Percentiles rank a stretch among this genome's conserved stretches.
Evolutionary conservation across 2,113 vertebrate genomes (phyloP).

Genomic region (Callipepla californica): DNA sequence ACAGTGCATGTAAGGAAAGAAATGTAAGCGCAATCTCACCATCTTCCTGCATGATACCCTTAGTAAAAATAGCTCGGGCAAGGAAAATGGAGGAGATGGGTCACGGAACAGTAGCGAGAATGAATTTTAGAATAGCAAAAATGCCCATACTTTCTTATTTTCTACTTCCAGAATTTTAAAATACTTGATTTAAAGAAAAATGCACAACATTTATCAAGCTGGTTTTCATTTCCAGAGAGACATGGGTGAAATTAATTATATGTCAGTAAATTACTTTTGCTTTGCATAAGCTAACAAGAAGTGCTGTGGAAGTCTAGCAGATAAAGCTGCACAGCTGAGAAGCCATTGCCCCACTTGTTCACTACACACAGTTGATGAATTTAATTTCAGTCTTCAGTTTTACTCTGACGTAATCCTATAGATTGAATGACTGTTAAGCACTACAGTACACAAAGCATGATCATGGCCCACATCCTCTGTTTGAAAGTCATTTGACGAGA

Average conservation of each 20-base stretch:
- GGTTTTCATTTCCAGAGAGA: background rate
- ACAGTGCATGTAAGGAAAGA: background rate
- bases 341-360: background rate
- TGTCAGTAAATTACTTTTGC: background rate
- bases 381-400: background rate
- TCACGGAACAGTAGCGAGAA: background rate
- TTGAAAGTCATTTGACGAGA: background rate
- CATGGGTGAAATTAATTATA: background rate
- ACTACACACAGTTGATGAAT: rapidly evolving
- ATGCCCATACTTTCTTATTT: background rate
- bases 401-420: background rate
- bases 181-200: background rate
- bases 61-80: background rate
- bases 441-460: background rate
- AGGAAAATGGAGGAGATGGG: background rate
- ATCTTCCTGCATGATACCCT: background rate
- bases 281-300: background rate
- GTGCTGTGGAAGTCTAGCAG: background rate
- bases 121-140: background rate
- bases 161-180: background rate
- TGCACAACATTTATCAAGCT: background rate
- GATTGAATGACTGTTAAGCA: background rate
- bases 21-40: background rate
- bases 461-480: background rate
- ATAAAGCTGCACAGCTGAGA: background rate